These are phyloP conservation scores for Plotosus lineatus DNA, from an alignment of 2,113 vertebrate species.

Conservation along the genomic window DNA sequence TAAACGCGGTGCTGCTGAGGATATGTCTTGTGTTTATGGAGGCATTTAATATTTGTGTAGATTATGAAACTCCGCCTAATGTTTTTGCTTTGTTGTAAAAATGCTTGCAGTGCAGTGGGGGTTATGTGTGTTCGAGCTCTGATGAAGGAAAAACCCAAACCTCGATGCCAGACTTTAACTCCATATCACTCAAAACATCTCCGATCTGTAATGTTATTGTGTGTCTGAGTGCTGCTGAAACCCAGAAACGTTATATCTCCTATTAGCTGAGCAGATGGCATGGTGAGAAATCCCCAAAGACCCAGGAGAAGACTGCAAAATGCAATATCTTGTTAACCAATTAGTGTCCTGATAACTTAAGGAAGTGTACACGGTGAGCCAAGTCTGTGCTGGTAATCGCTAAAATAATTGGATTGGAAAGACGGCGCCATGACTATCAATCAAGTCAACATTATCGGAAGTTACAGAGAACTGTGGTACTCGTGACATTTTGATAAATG, in stretches of 20 bases:
- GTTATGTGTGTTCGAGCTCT: not conserved
- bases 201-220: not conserved
- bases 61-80: not conserved
- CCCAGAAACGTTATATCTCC: conserved; percentile 1
- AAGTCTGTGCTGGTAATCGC: conserved; percentile 48
- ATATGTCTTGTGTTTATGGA: conserved; percentile 22
- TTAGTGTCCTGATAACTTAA: conserved; percentile 46
- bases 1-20: not conserved
- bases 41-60: conserved; percentile 14
- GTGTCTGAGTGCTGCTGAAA: conserved; percentile 3
- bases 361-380: conserved; percentile 36
- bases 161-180: not conserved
- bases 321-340: conserved; percentile 43
- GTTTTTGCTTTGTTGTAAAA: not conserved
- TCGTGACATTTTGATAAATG: conserved; percentile 40
- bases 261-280: conserved; percentile 49
- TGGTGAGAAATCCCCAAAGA: conserved; percentile 38
- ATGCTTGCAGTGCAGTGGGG: not conserved
- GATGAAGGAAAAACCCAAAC: not conserved
- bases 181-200: not conserved
- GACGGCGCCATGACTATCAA: conserved; percentile 22
- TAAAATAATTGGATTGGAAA: conserved; percentile 47
- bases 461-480: conserved; percentile 17
- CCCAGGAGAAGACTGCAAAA: conserved; percentile 49
- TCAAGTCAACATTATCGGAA: conserved; percentile 44